Percentiles rank a stretch among this genome's conserved stretches.
Evolutionary conservation across 2,888 invertebrate species (phyloP).

Genomic region (Harmothoe impar): DNA sequence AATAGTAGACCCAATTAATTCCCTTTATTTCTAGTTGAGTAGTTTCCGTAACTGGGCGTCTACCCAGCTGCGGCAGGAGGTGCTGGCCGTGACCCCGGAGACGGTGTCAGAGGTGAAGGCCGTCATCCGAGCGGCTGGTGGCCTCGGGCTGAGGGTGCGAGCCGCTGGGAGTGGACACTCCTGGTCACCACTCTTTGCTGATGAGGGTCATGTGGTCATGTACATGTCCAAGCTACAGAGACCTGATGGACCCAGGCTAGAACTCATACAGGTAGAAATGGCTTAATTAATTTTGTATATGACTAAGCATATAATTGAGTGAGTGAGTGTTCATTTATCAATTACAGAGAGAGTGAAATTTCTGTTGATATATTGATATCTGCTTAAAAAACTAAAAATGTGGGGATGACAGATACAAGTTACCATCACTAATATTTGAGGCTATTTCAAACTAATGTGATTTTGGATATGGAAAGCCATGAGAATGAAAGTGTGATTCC

Average conservation of each 20-base stretch:
- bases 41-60: constrained; percentile 55
- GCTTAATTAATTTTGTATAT: neutral
- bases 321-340: too few relatives aligned
- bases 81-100: constrained; percentile 19
- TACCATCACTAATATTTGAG: too few relatives aligned
- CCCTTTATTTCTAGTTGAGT: neutral
- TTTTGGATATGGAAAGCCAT: too few relatives aligned
- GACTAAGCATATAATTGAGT: too few relatives aligned
- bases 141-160: constrained; percentile 22
- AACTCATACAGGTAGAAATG: constrained; percentile 24
- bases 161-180: constrained; percentile 41
- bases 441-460: too few relatives aligned
- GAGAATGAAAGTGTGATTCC: too few relatives aligned
- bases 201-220: constrained; percentile 55
- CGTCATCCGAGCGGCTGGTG: neutral
- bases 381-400: too few relatives aligned
- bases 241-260: constrained; percentile 41
- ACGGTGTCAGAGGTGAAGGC: constrained; percentile 46
- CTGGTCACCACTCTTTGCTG: constrained; percentile 60
- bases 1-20: neutral
- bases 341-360: too few relatives aligned
- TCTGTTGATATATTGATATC: too few relatives aligned
- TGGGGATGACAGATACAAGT: too few relatives aligned
- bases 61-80: neutral
- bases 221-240: constrained; percentile 3